These are phyloP conservation scores for Sebastes glaucus DNA, from an alignment of 2,797 vertebrate species.

Conservation along the genomic window DNA sequence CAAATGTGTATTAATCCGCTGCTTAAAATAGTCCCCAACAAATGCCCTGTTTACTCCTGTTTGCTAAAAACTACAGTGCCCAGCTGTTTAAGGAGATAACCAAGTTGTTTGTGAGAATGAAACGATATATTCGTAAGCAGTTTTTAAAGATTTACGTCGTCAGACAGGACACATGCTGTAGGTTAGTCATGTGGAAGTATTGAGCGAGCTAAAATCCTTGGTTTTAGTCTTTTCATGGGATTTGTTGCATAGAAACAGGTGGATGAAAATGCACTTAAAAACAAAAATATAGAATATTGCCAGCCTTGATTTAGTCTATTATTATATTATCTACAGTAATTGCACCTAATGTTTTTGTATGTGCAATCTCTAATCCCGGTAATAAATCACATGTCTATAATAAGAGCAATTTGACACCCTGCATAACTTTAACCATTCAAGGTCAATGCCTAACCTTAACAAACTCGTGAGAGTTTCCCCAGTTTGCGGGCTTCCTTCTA, in stretches of 20 bases:
- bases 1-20: neutral
- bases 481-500: too few species aligned
- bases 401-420: too few species aligned
- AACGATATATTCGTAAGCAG: neutral
- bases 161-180: neutral
- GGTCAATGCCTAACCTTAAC: too few species aligned
- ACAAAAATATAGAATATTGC: neutral
- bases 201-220: neutral
- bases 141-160: neutral
- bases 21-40: neutral
- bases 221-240: neutral
- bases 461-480: too few species aligned
- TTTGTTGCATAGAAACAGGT: neutral
- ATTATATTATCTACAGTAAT: neutral
- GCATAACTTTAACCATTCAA: too few species aligned
- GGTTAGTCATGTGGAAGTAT: neutral
- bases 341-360: too few species aligned
- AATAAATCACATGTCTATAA: too few species aligned
- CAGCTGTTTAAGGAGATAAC: neutral
- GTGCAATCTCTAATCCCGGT: too few species aligned
- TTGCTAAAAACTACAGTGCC: neutral
- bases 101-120: neutral
- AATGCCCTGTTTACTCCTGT: too few species aligned
- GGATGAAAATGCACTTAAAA: neutral
- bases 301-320: neutral